A percentile compares a stretch with the other conserved stretches of the same genome.
Conservation (phyloP, 2,113 vertebrate species). For the Heliornis fulica region DNA sequence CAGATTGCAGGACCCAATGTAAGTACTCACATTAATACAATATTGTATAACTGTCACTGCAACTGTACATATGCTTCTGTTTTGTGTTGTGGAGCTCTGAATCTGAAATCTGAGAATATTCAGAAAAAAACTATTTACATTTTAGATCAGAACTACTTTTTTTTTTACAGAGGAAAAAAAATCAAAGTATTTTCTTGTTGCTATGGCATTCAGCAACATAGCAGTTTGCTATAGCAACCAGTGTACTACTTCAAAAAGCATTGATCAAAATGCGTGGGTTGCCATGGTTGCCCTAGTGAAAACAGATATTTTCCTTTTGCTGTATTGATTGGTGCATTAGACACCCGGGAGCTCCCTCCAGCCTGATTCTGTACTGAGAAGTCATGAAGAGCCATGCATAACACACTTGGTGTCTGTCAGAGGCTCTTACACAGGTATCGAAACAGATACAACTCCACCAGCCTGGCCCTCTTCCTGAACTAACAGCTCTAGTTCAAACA, state of each 20-base stretch:
- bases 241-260: neutral
- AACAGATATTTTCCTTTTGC: neutral
- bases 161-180: neutral
- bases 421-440: neutral
- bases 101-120: neutral
- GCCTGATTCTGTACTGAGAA: neutral
- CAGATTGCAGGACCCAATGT: neutral
- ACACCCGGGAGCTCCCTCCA: accelerated
- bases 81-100: neutral
- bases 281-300: conserved; percentile 21
- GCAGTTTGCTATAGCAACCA: neutral
- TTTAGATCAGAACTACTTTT: neutral
- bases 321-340: neutral
- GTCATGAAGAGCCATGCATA: neutral
- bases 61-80: neutral
- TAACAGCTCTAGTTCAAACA: neutral
- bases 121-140: neutral
- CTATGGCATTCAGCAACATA: neutral
- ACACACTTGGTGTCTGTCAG: neutral
- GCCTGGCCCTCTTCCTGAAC: neutral
- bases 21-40: neutral
- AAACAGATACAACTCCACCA: neutral
- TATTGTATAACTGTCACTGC: neutral
- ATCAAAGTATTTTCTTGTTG: conserved; percentile 10
- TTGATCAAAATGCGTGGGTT: neutral